Conservation (phyloP, 2,888 invertebrate species). For the Sphaerophoria rueppellii region DNA sequence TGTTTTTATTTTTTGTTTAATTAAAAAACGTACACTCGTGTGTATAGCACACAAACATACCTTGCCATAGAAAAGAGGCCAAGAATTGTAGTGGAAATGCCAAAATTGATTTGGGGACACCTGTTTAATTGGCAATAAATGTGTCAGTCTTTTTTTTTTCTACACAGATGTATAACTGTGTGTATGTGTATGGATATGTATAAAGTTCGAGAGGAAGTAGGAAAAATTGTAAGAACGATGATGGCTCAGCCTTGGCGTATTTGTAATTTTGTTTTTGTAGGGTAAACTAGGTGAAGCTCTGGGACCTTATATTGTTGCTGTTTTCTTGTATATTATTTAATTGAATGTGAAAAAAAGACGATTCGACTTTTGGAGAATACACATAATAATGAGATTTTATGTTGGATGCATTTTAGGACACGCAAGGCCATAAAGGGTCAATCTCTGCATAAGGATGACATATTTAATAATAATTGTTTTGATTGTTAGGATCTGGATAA, state of each 20-base stretch:
- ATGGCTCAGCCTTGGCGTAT: neutral
- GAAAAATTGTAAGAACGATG: constrained; percentile 45
- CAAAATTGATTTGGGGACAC: constrained; percentile 54
- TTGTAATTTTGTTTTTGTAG: neutral
- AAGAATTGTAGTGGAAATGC: constrained; percentile 21
- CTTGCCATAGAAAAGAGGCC: constrained; percentile 4
- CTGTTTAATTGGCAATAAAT: constrained; percentile 69
- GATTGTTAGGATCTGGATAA: no score
- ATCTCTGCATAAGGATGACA: neutral
- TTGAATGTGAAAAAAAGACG: neutral
- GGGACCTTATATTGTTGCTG: neutral
- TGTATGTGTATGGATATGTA: neutral
- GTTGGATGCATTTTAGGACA: neutral
- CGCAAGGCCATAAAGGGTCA: neutral
- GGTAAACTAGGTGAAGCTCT: constrained; percentile 30
- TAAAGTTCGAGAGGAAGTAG: constrained; percentile 27
- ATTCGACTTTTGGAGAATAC: constrained; percentile 1
- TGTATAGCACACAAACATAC: constrained; percentile 14
- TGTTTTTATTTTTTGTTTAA: constrained; percentile 53
- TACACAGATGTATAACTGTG: neutral
- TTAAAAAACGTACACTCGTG: constrained; percentile 44
- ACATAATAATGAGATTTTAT: neutral
- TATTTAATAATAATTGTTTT: neutral
- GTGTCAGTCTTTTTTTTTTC: constrained; percentile 19
- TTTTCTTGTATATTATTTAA: neutral